These are phyloP conservation scores for Machimus atricapillus DNA, from an alignment of 2,888 invertebrate genomes.

Conservation along the genomic window DNA sequence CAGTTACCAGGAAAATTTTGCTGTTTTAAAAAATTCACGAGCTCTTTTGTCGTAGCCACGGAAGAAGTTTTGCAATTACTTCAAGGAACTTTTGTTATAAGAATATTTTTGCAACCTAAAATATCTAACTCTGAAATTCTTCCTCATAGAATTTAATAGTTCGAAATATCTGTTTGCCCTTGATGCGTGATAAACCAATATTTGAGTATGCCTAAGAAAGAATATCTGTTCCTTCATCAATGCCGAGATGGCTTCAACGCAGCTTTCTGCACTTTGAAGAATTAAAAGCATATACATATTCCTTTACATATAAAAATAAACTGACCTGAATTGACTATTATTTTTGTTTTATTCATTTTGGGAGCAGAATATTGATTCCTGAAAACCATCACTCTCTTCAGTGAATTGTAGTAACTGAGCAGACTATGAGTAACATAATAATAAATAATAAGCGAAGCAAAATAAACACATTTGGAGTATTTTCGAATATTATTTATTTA, in stretches of 20 bases:
- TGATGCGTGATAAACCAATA: not conserved
- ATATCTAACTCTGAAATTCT: not conserved
- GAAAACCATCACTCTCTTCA: too few relatives aligned
- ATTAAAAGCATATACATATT: too few relatives aligned
- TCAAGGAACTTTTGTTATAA: constrained; percentile 8
- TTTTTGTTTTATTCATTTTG: too few relatives aligned
- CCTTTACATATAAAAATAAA: too few relatives aligned
- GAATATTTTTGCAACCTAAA: not conserved
- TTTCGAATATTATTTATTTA: constrained; percentile 27
- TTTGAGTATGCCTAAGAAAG: too few relatives aligned
- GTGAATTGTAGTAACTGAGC: too few relatives aligned
- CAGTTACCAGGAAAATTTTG: not conserved
- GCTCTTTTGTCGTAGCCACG: not conserved
- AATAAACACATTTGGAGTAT: not conserved
- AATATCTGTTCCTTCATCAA: too few relatives aligned
- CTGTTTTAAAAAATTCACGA: constrained; percentile 7
- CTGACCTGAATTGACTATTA: too few relatives aligned
- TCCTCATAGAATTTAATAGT: not conserved
- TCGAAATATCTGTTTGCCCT: not conserved
- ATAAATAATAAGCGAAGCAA: not conserved
- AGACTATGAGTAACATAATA: too few relatives aligned
- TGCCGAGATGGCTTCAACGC: too few relatives aligned
- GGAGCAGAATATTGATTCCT: too few relatives aligned
- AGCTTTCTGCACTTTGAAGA: too few relatives aligned
- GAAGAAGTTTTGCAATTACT: constrained; percentile 14